A percentile compares a stretch with the other conserved stretches of the same genome.
These are phyloP conservation scores for Vimba vimba DNA, from an alignment of 2,113 vertebrate genomes.

Conservation along the genomic window DNA sequence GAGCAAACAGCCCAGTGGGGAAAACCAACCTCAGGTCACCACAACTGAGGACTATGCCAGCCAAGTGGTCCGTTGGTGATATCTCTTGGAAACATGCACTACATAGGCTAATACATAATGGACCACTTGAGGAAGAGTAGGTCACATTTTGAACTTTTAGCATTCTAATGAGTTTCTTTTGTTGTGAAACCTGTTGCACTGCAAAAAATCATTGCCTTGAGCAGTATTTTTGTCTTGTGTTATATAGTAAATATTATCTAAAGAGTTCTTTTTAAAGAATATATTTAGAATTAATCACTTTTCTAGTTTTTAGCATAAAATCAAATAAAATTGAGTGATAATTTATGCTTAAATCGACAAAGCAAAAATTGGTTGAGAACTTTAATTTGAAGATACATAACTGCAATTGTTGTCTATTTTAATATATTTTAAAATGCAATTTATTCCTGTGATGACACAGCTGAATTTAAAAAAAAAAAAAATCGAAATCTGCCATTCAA, in stretches of 20 bases:
- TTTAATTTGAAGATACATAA: no score
- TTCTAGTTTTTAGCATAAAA: neutral
- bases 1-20: constrained; percentile 66
- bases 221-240: neutral
- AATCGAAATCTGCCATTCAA: no score
- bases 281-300: neutral
- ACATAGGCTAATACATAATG: neutral
- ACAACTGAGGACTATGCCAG: constrained; percentile 97
- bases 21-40: constrained; percentile 61
- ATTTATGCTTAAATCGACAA: no score
- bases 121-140: neutral
- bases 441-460: no score
- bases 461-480: no score
- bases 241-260: neutral
- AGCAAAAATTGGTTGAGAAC: no score
- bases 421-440: no score
- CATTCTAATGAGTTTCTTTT: neutral
- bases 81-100: neutral
- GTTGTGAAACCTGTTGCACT: neutral
- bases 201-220: neutral
- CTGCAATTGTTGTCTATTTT: no score
- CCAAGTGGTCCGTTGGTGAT: constrained; percentile 94
- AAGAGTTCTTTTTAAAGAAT: neutral
- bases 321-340: no score
- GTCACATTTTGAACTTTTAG: neutral